Base-by-base conservation (phyloP, 1,140 invertebrate species). In the Calephelis virginiensis region DNA sequence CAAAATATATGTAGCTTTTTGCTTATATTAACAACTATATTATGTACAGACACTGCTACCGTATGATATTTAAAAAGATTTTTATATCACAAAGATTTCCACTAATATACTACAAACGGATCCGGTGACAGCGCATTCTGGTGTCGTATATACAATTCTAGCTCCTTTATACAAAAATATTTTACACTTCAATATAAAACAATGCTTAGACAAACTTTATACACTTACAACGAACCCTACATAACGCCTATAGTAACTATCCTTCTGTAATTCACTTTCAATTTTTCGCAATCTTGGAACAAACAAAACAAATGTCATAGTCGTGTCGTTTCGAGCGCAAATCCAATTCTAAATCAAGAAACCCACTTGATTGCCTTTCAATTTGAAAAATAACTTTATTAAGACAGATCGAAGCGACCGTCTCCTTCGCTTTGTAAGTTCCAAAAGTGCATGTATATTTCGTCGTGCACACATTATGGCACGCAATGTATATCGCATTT, bases 1-100 rank as follows among this genome's bases (percentile, higher is more conserved):
- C 86, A 86, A 86, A 90, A 90, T 86, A 90, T 86, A 90, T 77
- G 71, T 76, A 78, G 77, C 82, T 78, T 81, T 88, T 86, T 81
- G 81, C 83, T 89, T 90, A 87, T 71, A 63, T 67, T 76, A 82
- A 75, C 75, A 80, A 81, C 71, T 70, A 74, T 79, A 81, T 70
- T 86, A 87, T 86, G 77, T 86, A 88, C 80, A 88, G 78, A 84
- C 75, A 77, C 71, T 72, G 73, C 85, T 87, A 90, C 82, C 79
- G 80, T 76, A 83, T 85, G 81, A 85, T 83, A 83, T 86, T 82
- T 81, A 81, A 83, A 81, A 71, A 82, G 64, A 66, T 70, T 75
- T 72, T 74, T 78, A 82, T 86, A 89, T 90, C 85, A 88, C 88
- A 90, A 85, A 82, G 77, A 84, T 81, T 86, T 85, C 74, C 67